These are phyloP conservation scores for Danio kyathit DNA, from an alignment of 2,797 vertebrate genomes.

Conservation along the genomic window DNA sequence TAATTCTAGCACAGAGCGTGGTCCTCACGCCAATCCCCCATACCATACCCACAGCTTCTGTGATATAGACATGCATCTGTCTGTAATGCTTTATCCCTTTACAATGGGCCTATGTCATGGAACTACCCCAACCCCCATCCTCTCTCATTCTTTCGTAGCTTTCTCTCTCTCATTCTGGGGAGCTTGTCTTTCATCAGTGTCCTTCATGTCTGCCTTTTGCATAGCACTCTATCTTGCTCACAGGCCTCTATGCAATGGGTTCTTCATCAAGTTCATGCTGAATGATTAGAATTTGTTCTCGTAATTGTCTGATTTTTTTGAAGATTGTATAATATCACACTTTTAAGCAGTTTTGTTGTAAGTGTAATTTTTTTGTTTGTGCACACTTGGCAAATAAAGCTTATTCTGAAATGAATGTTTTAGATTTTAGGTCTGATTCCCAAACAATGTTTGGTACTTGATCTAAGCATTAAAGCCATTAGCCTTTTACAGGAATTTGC, in stretches of 20 bases:
- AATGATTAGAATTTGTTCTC: conserved; percentile 1
- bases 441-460: neutral
- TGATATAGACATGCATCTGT: conserved; percentile 25
- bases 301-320: neutral
- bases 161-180: conserved; percentile 33
- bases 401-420: no score
- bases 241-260: conserved; percentile 5
- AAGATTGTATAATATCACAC: neutral
- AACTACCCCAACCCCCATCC: conserved; percentile 39
- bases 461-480: neutral
- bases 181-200: conserved; percentile 62
- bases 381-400: no score
- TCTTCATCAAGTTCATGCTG: conserved; percentile 1
- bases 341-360: neutral
- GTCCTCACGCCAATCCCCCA: conserved; percentile 20
- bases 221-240: neutral
- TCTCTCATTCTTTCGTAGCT: conserved; percentile 38
- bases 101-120: conserved; percentile 57
- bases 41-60: conserved; percentile 8
- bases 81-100: conserved; percentile 49
- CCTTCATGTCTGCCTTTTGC: conserved; percentile 50
- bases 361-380: no score
- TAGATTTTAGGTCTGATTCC: no score
- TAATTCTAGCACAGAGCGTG: conserved; percentile 67
- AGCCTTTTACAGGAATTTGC: neutral